Percentiles rank a stretch among this genome's conserved stretches.
Evolutionary conservation across 2,797 vertebrate species (phyloP).

Genomic region (Hapalemur alaotrensis): DNA sequence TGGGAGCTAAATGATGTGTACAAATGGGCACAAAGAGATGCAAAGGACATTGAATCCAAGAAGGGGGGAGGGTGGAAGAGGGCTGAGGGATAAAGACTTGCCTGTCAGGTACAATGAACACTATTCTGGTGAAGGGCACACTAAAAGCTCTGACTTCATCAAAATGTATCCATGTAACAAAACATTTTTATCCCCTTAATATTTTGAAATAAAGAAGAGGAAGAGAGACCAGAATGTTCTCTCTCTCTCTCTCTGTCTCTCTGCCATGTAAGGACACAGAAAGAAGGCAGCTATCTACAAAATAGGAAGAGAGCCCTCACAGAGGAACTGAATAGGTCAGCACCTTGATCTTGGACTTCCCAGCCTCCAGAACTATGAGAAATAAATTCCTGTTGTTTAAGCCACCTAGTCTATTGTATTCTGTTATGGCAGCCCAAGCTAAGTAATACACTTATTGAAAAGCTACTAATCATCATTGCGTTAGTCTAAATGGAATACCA

Average conservation of each 20-base stretch:
- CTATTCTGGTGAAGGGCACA: neutral
- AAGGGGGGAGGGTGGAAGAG: too few relatives aligned
- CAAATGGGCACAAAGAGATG: neutral
- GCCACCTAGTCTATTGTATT: neutral
- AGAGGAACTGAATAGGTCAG: neutral
- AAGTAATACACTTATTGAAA: neutral
- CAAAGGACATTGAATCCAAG: neutral
- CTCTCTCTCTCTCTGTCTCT: neutral
- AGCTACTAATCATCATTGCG: neutral
- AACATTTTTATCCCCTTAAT: neutral
- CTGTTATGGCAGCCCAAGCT: neutral
- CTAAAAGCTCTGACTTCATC: neutral
- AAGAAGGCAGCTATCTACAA: neutral
- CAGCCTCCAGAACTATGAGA: neutral
- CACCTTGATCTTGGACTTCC: neutral
- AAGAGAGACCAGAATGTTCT: neutral
- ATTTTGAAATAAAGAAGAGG: neutral
- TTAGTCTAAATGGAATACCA: neutral
- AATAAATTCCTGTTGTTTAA: neutral
- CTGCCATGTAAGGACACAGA: neutral
- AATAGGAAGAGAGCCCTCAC: neutral
- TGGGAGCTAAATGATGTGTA: neutral
- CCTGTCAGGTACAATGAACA: neutral
- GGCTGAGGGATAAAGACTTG: neutral
- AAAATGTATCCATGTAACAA: neutral